Percentiles rank a stretch among this genome's conserved stretches.
Conservation (phyloP, 2,797 vertebrate genomes). For the Danio tinwini region DNA sequence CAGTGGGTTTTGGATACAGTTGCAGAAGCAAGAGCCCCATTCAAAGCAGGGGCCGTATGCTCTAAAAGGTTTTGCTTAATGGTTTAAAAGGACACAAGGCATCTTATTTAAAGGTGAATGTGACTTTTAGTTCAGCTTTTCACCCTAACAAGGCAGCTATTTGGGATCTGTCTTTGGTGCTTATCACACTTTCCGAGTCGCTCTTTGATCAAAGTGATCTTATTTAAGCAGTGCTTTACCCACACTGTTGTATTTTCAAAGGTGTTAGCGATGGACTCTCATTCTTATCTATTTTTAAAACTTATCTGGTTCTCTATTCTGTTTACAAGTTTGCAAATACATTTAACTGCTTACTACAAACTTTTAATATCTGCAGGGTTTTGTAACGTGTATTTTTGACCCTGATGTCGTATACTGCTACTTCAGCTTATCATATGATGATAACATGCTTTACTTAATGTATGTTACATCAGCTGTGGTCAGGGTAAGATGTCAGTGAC, state of each 20-base stretch:
- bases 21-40: too few species aligned
- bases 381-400: background rate
- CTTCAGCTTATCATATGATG: background rate
- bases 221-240: background rate
- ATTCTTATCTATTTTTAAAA: background rate
- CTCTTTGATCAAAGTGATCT: too few species aligned
- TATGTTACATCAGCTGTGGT: background rate
- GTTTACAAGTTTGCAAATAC: background rate
- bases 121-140: too few species aligned
- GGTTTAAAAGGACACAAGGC: too few species aligned
- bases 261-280: background rate
- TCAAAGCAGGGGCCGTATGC: too few species aligned
- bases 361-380: background rate
- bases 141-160: too few species aligned
- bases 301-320: background rate
- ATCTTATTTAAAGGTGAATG: too few species aligned
- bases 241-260: background rate
- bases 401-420: background rate
- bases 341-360: background rate
- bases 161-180: too few species aligned
- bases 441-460: background rate
- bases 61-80: too few species aligned
- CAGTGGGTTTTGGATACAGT: too few species aligned
- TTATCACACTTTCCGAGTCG: too few species aligned
- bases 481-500: background rate